phyloP scores from a whole-genome alignment of 2,113 vertebrate genomes.

The Psittacus erithacus region DNA sequence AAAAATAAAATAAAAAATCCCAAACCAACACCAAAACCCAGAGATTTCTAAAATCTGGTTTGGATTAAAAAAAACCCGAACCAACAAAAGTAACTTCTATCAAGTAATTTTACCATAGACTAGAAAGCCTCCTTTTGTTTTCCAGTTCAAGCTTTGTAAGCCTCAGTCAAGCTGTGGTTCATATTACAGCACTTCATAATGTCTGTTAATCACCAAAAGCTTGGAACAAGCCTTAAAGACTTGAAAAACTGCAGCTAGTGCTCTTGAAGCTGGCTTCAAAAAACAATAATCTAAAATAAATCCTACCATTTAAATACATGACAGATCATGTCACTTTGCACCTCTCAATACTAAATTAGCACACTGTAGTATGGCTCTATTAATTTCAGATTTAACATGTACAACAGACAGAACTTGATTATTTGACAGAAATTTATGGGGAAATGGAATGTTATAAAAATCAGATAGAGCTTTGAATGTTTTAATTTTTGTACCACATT shows the following conservation, averaged over 20 bases:
- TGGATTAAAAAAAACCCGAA: background rate
- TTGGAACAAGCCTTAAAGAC: slow-evolving; percentile 14
- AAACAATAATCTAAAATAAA: background rate
- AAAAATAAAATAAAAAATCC: background rate
- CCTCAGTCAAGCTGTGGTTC: background rate
- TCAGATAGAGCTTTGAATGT: background rate
- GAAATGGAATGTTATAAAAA: background rate
- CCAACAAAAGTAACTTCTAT: background rate
- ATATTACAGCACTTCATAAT: background rate
- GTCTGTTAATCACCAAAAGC: background rate
- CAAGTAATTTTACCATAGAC: background rate
- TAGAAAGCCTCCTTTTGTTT: slow-evolving; percentile 28
- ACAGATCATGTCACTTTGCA: slow-evolving; percentile 8
- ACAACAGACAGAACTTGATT: background rate
- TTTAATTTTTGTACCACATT: background rate
- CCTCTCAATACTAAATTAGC: background rate
- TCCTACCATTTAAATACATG: background rate
- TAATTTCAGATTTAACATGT: background rate
- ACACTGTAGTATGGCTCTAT: background rate
- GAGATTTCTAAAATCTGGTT: background rate
- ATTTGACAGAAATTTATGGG: background rate
- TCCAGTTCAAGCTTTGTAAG: background rate
- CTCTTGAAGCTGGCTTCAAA: background rate
- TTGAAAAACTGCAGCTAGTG: background rate
- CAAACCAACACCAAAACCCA: background rate